These are phyloP conservation scores for Panopea generosa DNA, from an alignment of 2,888 invertebrate species.

Conservation along the genomic window DNA sequence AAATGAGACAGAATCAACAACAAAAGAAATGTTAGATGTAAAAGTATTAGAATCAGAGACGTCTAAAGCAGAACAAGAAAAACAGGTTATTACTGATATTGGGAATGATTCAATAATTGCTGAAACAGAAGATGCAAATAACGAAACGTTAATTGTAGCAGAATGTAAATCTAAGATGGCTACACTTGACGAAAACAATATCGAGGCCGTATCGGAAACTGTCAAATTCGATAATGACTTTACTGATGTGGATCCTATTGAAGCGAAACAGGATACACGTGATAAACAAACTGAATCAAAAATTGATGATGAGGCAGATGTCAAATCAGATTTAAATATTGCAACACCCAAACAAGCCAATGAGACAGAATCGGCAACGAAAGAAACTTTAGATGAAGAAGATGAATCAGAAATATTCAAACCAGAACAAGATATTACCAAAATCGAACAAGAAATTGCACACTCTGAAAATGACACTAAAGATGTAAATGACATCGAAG, in stretches of 20 bases:
- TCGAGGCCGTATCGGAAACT: no score
- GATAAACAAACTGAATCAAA: no score
- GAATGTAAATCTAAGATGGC: no score
- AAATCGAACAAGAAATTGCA: no score
- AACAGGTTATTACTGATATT: no score
- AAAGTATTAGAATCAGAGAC: neutral
- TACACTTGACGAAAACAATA: no score
- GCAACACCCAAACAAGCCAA: neutral
- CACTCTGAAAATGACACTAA: no score
- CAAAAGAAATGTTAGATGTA: neutral
- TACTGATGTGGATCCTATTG: no score
- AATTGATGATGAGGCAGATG: neutral
- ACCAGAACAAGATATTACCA: neutral
- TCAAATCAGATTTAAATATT: neutral
- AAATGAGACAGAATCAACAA: neutral
- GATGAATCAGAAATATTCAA: slow-evolving; percentile 3
- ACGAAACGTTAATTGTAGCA: no score
- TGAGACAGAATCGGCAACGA: neutral
- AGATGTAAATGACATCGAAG: neutral
- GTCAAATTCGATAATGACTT: no score
- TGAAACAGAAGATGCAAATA: neutral
- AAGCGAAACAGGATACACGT: no score
- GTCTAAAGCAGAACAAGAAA: neutral
- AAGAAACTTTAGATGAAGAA: neutral
- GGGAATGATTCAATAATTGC: neutral